phyloP scores from a whole-genome alignment of 2,113 vertebrate genomes.

The Strigops habroptila region DNA sequence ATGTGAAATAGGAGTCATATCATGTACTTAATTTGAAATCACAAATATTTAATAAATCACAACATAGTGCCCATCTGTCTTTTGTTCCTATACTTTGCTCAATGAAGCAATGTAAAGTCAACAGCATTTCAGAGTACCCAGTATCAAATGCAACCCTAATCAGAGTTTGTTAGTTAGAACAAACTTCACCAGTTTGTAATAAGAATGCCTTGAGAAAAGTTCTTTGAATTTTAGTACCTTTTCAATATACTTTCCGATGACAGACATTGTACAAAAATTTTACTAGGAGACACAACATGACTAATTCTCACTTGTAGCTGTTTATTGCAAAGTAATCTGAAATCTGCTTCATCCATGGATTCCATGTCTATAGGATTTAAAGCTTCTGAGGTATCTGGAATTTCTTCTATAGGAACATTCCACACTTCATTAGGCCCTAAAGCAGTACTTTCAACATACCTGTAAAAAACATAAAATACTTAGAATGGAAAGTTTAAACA shows the following conservation, averaged over 20 bases:
- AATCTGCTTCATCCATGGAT: conserved; percentile 23
- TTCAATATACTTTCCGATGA: conserved; percentile 75
- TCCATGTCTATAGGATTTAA: background rate
- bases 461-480: conserved; percentile 18
- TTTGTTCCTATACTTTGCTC: background rate
- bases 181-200: background rate
- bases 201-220: background rate
- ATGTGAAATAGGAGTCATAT: background rate
- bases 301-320: conserved; percentile 78
- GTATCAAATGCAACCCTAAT: background rate
- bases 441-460: conserved; percentile 33
- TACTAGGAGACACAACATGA: conserved; percentile 84
- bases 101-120: background rate
- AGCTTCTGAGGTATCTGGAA: conserved; percentile 21
- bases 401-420: conserved; percentile 70
- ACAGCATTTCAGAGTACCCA: background rate
- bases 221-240: conserved; percentile 72
- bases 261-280: conserved; percentile 82
- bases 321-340: conserved; percentile 49
- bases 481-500: background rate
- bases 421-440: conserved; percentile 64
- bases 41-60: background rate
- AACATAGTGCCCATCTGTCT: background rate
- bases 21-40: background rate
- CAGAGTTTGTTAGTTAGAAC: background rate